Evolutionary conservation across 2,797 vertebrate species (phyloP).

Genomic region (Lophotriccus pileatus): DNA sequence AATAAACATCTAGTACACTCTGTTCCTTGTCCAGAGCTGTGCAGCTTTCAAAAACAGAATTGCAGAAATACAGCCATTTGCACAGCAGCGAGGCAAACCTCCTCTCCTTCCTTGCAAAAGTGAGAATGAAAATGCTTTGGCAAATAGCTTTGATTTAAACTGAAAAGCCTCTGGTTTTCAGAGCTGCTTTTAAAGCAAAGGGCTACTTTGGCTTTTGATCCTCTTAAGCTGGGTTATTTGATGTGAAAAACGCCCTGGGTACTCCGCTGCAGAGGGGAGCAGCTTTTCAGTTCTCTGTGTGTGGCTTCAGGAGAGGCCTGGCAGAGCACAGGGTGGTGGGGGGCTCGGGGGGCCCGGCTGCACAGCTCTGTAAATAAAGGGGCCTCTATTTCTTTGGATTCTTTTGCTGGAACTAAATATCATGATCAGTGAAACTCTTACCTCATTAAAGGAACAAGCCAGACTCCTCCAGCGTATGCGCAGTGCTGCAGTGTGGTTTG

Average conservation of each 20-base stretch:
- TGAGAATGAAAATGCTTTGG: constrained; percentile 37
- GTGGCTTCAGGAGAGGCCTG: constrained; percentile 49
- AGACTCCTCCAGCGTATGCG: not conserved
- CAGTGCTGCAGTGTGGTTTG: not conserved
- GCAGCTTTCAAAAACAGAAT: not conserved
- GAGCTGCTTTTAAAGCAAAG: constrained; percentile 47
- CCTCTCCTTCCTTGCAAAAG: not conserved
- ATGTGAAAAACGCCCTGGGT: constrained; percentile 45
- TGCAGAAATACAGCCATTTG: not conserved
- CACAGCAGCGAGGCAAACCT: not conserved
- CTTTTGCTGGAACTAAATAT: constrained; percentile 55
- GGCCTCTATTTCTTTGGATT: constrained; percentile 55
- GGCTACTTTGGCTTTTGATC: constrained; percentile 62
- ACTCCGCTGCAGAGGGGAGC: constrained; percentile 17
- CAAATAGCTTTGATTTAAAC: constrained; percentile 58
- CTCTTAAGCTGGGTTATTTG: constrained; percentile 62
- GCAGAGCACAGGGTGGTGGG: not conserved
- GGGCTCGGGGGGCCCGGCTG: not conserved
- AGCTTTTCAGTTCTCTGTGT: constrained; percentile 58
- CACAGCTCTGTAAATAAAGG: constrained; percentile 44
- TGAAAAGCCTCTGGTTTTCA: constrained; percentile 42
- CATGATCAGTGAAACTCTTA: constrained; percentile 53
- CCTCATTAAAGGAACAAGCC: constrained; percentile 49
- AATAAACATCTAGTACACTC: constrained; percentile 38
- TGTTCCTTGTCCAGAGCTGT: not conserved